These are phyloP conservation scores for Peromyscus californicus DNA, from an alignment of 2,113 vertebrate species.

Conservation along the genomic window DNA sequence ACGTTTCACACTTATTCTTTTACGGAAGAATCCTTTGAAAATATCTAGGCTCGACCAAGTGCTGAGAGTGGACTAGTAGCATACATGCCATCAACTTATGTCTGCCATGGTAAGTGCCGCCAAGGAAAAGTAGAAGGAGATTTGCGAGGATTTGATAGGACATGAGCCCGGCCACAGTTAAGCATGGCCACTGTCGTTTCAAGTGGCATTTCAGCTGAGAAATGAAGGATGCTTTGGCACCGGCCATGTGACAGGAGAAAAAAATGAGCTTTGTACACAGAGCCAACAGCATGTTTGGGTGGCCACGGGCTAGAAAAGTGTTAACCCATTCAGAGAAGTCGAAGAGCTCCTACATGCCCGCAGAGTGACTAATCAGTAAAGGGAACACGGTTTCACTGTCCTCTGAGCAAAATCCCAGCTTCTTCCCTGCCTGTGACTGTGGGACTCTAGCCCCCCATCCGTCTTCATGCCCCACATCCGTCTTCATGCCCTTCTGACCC, in stretches of 20 bases:
- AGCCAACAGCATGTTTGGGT: not conserved
- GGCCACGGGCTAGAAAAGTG: not conserved
- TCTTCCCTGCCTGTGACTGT: not conserved
- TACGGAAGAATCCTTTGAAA: not conserved
- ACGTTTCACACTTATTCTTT: constrained; percentile 23
- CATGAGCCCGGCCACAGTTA: not conserved
- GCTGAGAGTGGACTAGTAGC: not conserved
- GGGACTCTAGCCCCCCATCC: not conserved
- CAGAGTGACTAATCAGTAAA: not conserved
- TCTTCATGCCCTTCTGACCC: not conserved
- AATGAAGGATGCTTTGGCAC: not conserved
- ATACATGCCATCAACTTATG: not conserved
- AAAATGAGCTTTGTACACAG: not conserved
- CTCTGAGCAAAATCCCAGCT: not conserved
- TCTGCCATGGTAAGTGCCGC: not conserved
- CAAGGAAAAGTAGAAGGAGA: not conserved
- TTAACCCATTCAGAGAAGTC: not conserved
- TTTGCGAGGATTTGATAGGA: too few relatives aligned
- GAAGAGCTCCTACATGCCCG: not conserved
- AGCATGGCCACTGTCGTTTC: too few relatives aligned
- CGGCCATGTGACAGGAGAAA: not conserved
- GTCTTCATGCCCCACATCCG: not conserved
- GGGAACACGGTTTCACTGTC: not conserved
- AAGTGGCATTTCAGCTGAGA: not conserved
- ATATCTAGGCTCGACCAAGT: not conserved